phyloP scores from a whole-genome alignment of 2,113 vertebrate species.

The Ahaetulla prasina region DNA sequence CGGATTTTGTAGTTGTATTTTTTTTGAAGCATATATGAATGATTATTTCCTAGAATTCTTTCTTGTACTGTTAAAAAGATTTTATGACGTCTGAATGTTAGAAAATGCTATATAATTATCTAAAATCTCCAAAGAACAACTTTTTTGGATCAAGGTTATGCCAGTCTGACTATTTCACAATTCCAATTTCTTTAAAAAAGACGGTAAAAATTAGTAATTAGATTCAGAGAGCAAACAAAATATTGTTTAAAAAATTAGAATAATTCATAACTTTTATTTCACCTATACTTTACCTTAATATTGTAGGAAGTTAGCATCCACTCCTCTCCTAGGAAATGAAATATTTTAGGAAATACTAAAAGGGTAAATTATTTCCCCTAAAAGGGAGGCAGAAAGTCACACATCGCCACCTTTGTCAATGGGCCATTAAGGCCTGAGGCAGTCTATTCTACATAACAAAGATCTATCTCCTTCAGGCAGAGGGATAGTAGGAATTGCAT shows the following conservation, averaged over 20 bases:
- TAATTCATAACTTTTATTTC: not conserved
- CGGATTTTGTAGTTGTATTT: not conserved
- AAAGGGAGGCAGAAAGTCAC: too few species aligned
- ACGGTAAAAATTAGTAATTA: not conserved
- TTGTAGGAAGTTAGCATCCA: too few species aligned
- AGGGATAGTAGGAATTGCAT: too few species aligned
- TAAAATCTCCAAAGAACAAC: not conserved
- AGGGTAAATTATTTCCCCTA: too few species aligned
- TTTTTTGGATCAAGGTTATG: slow-evolving; percentile 2
- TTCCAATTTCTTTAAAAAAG: not conserved
- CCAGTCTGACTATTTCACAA: not conserved
- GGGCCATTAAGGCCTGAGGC: too few species aligned
- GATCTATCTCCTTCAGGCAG: too few species aligned
- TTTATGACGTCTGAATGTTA: not conserved
- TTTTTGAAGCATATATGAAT: slow-evolving; percentile 28
- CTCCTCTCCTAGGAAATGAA: too few species aligned
- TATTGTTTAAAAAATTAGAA: not conserved
- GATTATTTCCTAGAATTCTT: slow-evolving; percentile 10
- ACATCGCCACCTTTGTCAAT: too few species aligned
- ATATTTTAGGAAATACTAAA: too few species aligned
- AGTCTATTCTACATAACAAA: too few species aligned
- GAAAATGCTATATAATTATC: not conserved
- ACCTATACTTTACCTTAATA: not conserved
- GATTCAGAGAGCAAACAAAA: not conserved
- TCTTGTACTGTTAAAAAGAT: not conserved